Conservation (phyloP, 2,113 vertebrate genomes). For the Eudyptes chrysolophus region DNA sequence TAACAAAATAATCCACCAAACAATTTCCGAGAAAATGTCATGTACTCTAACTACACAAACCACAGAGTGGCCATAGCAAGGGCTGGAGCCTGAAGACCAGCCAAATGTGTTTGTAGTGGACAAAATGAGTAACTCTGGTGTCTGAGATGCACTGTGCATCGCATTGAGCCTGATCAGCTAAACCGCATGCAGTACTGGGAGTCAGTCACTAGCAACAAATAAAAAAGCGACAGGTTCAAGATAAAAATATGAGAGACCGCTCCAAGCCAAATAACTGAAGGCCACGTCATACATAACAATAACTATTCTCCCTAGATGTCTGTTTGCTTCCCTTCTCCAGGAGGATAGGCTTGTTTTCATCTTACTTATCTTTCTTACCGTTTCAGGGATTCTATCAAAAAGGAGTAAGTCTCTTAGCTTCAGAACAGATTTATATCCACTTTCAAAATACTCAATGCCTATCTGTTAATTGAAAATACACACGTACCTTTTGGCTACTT, state of each 20-base stretch:
- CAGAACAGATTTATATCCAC: background rate
- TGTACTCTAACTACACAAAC: background rate
- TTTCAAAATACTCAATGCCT: background rate
- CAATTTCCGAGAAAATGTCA: background rate
- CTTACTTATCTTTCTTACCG: background rate
- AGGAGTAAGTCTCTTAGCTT: background rate
- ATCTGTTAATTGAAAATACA: background rate
- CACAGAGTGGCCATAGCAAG: background rate
- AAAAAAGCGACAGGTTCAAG: background rate
- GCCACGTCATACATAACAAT: background rate
- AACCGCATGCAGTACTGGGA: background rate
- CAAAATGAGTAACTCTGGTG: background rate
- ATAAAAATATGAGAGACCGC: background rate
- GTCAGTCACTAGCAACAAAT: background rate
- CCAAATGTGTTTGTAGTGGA: background rate
- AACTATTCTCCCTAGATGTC: background rate
- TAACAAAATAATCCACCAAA: background rate
- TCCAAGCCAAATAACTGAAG: background rate
- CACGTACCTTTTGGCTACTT: background rate
- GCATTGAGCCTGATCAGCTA: background rate
- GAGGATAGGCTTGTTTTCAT: background rate
- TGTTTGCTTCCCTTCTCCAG: background rate
- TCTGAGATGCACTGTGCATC: background rate
- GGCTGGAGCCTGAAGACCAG: background rate
- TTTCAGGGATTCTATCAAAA: background rate